Evolutionary conservation across 2,888 invertebrate species (phyloP).

Genomic region (Merodon equestris): DNA sequence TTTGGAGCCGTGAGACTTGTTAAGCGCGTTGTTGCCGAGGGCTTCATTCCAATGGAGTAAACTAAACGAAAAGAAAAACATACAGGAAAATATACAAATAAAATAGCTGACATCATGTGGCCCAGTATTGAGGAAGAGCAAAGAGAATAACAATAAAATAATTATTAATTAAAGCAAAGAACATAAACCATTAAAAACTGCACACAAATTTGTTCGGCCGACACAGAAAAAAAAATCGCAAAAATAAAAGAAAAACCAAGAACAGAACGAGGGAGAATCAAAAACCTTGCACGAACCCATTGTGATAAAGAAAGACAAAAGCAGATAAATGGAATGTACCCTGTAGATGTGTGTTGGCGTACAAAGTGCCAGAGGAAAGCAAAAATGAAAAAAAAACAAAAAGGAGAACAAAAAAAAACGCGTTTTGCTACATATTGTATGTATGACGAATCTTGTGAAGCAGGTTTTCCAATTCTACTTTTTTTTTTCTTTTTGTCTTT

Average conservation of each 20-base stretch:
- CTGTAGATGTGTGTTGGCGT: neutral
- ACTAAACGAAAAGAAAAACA: no score
- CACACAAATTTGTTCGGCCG: conserved; percentile 37
- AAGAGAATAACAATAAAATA: no score
- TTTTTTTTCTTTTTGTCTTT: conserved; percentile 28
- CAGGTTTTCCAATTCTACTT: conserved; percentile 39
- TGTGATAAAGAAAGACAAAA: conserved; percentile 23
- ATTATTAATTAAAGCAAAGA: no score
- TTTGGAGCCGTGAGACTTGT: no score
- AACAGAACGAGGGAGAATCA: no score
- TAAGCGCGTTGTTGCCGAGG: no score
- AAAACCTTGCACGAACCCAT: conserved; percentile 27
- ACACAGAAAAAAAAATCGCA: conserved; percentile 17
- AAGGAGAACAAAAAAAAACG: neutral
- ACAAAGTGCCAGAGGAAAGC: conserved; percentile 18
- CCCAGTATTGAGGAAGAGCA: no score
- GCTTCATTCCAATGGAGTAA: no score
- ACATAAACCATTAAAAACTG: conserved; percentile 8
- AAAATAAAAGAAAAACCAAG: conserved; percentile 1
- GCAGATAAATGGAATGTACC: conserved; percentile 33
- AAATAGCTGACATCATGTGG: no score
- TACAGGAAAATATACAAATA: no score
- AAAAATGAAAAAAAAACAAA: conserved; percentile 8
- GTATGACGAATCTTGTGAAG: conserved; percentile 45
- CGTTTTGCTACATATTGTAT: conserved; percentile 8